phyloP scores from a whole-genome alignment of 2,113 vertebrate species.

The Solenodon paradoxus region DNA sequence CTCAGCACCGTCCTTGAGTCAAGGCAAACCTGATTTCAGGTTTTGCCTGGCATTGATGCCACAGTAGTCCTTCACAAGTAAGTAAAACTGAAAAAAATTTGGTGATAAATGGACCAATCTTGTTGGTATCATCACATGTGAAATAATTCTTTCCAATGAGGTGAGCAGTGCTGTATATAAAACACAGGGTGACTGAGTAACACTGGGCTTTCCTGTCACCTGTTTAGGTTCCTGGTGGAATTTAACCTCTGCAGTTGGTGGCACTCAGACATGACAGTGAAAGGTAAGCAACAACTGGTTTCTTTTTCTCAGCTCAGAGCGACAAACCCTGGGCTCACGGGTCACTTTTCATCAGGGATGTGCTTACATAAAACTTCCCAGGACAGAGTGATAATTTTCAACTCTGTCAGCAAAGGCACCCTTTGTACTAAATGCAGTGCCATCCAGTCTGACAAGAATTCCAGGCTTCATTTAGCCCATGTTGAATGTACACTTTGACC shows the following conservation, averaged over 20 bases:
- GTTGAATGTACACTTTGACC: neutral
- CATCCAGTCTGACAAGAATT: neutral
- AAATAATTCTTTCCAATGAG: conserved; percentile 41
- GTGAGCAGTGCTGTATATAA: neutral
- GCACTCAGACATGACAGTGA: conserved; percentile 92
- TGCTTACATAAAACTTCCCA: neutral
- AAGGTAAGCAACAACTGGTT: conserved; percentile 85
- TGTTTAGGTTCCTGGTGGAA: conserved; percentile 94
- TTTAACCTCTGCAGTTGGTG: conserved; percentile 99
- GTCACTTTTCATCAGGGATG: neutral
- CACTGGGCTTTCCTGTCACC: conserved; percentile 59
- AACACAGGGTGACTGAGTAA: conserved; percentile 50
- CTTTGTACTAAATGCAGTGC: neutral
- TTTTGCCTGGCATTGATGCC: neutral
- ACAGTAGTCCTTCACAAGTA: neutral
- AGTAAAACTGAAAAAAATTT: neutral
- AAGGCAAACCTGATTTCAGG: neutral
- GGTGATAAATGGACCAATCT: neutral
- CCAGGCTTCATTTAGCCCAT: neutral
- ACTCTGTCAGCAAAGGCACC: neutral
- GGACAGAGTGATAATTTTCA: neutral
- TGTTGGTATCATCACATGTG: neutral
- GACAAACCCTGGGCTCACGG: neutral
- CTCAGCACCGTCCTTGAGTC: neutral
- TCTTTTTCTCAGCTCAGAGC: neutral